Evolutionary conservation across 92 coral and sea anemone species (phyloP).

Genomic region (Porites rus): DNA sequence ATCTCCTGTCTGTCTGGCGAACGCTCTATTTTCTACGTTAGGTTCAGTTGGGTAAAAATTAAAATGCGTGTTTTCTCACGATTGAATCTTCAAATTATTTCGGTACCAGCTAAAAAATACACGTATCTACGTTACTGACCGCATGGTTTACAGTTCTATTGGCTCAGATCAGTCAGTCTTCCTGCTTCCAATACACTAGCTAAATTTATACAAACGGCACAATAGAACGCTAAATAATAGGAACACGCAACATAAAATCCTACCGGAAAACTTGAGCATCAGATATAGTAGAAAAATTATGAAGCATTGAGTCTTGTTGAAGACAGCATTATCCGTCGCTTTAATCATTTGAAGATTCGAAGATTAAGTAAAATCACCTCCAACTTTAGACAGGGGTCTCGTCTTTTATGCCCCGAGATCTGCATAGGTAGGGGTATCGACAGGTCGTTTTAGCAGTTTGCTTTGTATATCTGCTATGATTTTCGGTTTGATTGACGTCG

Average conservation of each 20-base stretch:
- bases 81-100: too few species aligned
- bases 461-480: constrained; percentile 4
- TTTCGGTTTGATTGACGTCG: constrained; percentile 28
- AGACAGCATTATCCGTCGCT: not conserved
- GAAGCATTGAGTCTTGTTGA: not conserved
- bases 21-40: not conserved
- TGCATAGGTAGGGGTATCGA: not conserved
- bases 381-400: constrained; percentile 6
- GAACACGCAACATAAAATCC: not conserved
- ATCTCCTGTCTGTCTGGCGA: too few species aligned
- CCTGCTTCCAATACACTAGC: not conserved
- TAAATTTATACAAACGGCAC: too few species aligned
- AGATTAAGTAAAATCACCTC: not conserved
- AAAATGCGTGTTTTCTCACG: not conserved
- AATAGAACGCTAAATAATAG: not conserved
- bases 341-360: not conserved
- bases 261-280: constrained; percentile 14
- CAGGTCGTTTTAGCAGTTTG: constrained; percentile 26
- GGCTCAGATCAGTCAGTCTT: too few species aligned
- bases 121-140: too few species aligned
- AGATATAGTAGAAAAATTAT: constrained; percentile 9
- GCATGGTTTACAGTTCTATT: too few species aligned
- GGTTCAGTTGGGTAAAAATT: not conserved
- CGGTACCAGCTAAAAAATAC: too few species aligned
- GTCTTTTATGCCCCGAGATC: not conserved